Evolutionary conservation across 2,113 vertebrate genomes (phyloP).

Genomic region (Gymnogyps californianus): DNA sequence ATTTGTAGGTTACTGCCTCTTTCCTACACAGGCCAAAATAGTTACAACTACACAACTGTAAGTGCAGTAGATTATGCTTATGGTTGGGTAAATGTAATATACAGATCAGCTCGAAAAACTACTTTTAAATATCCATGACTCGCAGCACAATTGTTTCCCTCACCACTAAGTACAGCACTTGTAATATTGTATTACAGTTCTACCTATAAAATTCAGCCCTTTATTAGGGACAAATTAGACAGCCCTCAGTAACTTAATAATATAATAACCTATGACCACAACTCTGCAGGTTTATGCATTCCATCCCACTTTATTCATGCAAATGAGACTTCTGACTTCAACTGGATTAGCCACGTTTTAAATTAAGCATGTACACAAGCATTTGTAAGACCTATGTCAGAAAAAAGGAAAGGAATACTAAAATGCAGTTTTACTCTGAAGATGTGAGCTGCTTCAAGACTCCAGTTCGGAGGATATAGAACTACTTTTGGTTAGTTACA

Average conservation of each 20-base stretch:
- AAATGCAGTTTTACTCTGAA: background rate
- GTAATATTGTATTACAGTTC: background rate
- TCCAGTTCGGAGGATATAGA: rapidly evolving
- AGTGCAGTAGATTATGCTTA: background rate
- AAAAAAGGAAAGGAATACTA: background rate
- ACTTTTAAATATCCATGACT: background rate
- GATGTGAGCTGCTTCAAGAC: background rate
- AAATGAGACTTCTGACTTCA: background rate
- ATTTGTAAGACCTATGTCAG: rapidly evolving
- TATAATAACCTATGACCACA: background rate
- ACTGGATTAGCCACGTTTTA: background rate
- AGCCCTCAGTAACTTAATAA: background rate
- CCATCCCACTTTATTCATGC: background rate
- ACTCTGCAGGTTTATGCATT: background rate
- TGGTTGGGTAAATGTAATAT: background rate
- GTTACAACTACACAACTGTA: background rate
- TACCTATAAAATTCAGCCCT: background rate
- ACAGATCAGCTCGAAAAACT: background rate
- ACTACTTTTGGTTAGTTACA: background rate
- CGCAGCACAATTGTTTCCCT: background rate
- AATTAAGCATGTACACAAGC: rapidly evolving
- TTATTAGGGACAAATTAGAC: background rate
- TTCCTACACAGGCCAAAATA: background rate
- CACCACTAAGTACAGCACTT: background rate
- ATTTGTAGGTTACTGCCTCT: background rate